Percentiles rank a stretch among this genome's conserved stretches.
phyloP scores from a whole-genome alignment of 2,113 vertebrate species.

The Marcusenius ussheri region DNA sequence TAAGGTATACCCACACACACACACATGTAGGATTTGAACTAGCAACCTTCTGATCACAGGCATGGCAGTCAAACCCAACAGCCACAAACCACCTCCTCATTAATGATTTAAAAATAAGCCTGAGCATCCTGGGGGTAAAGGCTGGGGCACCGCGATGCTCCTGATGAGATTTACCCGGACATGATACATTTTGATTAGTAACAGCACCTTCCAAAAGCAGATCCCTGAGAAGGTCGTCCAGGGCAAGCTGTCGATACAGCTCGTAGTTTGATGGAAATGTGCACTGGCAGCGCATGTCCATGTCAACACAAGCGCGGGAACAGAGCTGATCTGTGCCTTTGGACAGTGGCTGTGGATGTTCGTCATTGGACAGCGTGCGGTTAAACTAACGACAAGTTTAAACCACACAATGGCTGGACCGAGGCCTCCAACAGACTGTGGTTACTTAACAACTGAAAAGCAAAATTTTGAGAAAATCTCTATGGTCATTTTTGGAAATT shows the following conservation, averaged over 20 bases:
- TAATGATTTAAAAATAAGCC: not conserved
- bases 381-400: not conserved
- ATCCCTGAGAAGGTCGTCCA: constrained; percentile 27
- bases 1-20: not conserved
- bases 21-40: not conserved
- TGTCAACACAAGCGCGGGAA: not conserved
- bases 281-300: constrained; percentile 19
- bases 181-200: constrained; percentile 34
- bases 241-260: constrained; percentile 41
- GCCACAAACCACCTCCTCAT: not conserved
- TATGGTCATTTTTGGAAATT: not conserved
- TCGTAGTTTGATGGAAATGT: constrained; percentile 35
- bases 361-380: not conserved
- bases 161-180: constrained; percentile 36
- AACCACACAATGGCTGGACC: not conserved
- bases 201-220: constrained; percentile 25
- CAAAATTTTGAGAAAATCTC: not conserved
- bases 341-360: not conserved
- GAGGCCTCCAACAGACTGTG: not conserved
- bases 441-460: not conserved
- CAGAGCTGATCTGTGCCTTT: not conserved
- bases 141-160: not conserved
- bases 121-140: not conserved
- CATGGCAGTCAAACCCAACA: not conserved
- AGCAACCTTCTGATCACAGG: not conserved